Conservation (phyloP, 2,113 vertebrate species). For the Sorex fumeus region DNA sequence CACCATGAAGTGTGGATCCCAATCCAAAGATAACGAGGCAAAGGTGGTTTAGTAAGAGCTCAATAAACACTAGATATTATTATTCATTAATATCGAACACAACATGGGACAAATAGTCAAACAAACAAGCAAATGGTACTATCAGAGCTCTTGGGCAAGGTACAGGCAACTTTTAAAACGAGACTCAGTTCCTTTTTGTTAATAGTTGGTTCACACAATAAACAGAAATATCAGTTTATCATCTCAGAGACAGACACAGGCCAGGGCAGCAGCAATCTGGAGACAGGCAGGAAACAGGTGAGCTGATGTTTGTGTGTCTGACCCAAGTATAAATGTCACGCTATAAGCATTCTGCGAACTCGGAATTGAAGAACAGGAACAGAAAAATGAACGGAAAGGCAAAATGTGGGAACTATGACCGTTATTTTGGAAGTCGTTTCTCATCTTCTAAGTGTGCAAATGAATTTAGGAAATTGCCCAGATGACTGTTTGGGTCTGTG, state of each 20-base stretch:
- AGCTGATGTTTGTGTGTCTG: neutral
- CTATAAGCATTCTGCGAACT: neutral
- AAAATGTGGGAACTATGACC: neutral
- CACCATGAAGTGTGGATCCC: too few species aligned
- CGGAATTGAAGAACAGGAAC: neutral
- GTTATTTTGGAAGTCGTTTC: neutral
- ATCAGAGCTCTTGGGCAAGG: neutral
- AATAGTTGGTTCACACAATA: neutral
- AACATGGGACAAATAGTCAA: neutral
- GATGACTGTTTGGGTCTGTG: neutral
- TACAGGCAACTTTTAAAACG: neutral
- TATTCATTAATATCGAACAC: neutral
- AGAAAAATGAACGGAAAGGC: neutral
- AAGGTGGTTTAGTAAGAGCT: neutral
- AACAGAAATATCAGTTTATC: neutral
- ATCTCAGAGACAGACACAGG: neutral
- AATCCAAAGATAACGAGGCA: neutral
- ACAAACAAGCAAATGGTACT: neutral
- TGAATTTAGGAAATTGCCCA: neutral
- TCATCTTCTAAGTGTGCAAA: neutral
- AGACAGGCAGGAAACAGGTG: neutral
- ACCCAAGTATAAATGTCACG: neutral
- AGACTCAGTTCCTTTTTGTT: constrained; percentile 8
- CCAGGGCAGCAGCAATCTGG: neutral
- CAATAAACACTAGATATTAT: neutral